Evolutionary conservation across 2,888 invertebrate genomes (phyloP).

Genomic region (Nephrocerus scutellatus): DNA sequence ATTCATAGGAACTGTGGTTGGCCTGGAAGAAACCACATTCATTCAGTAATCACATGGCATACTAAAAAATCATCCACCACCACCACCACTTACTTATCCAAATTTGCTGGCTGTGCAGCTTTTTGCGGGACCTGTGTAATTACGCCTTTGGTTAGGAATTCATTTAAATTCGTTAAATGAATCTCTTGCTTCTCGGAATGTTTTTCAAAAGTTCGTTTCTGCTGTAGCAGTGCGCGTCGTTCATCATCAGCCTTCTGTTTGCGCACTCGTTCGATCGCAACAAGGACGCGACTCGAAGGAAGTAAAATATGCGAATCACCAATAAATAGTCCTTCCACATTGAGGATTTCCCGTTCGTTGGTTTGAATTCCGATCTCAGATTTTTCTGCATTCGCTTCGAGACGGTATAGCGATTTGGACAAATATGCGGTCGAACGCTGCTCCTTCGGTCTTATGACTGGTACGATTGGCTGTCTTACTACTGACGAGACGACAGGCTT

Average conservation of each 20-base stretch:
- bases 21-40: too few species aligned
- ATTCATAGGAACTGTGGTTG: too few species aligned
- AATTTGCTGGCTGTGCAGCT: background rate
- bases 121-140: slow-evolving; percentile 29
- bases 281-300: slow-evolving; percentile 29
- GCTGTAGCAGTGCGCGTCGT: slow-evolving; percentile 18
- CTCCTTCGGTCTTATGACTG: too few species aligned
- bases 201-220: slow-evolving; percentile 29
- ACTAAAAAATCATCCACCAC: background rate
- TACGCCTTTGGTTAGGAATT: slow-evolving; percentile 34
- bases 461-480: too few species aligned
- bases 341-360: slow-evolving; percentile 34
- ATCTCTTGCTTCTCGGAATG: slow-evolving; percentile 33
- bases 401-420: too few species aligned
- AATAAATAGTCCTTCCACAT: slow-evolving; percentile 29
- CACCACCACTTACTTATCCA: background rate
- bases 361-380: slow-evolving; percentile 32
- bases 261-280: slow-evolving; percentile 28
- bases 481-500: too few species aligned
- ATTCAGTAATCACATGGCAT: too few species aligned
- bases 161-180: slow-evolving; percentile 36
- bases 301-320: slow-evolving; percentile 30
- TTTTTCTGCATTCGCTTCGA: too few species aligned
- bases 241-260: slow-evolving; percentile 17
- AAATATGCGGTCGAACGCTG: too few species aligned